Evolutionary conservation across 2,797 vertebrate species (phyloP).

Genomic region (Pelochelys cantorii): DNA sequence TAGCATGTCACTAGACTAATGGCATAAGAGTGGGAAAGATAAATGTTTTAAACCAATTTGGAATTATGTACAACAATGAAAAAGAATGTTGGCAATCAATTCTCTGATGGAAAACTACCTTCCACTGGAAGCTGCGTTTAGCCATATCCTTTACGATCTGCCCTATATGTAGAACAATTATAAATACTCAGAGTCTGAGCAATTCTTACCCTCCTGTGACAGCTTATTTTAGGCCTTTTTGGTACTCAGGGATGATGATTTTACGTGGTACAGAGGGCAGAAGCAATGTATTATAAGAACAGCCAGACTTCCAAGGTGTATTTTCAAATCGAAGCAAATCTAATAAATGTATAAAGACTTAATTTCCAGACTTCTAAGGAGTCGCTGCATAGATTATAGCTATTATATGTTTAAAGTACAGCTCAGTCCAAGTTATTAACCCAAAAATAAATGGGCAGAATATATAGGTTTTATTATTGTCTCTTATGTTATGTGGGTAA

Average conservation of each 20-base stretch:
- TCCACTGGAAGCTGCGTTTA: background rate
- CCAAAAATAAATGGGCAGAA: background rate
- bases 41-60: constrained; percentile 5
- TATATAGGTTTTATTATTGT: background rate
- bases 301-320: background rate
- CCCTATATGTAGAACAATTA: background rate
- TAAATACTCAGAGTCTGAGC: background rate
- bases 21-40: background rate
- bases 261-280: background rate
- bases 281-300: background rate
- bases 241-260: background rate
- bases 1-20: background rate
- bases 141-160: background rate
- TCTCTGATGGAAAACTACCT: constrained; percentile 38
- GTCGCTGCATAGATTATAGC: background rate
- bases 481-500: background rate
- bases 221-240: background rate
- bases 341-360: background rate
- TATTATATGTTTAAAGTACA: constrained; percentile 8
- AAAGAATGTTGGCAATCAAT: background rate
- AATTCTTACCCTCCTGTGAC: background rate
- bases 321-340: background rate
- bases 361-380: background rate
- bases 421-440: background rate
- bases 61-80: background rate